Percentiles rank a stretch among this genome's conserved stretches.
Conservation (phyloP, 2,113 vertebrate genomes). For the Salvelinus sp. region DNA sequence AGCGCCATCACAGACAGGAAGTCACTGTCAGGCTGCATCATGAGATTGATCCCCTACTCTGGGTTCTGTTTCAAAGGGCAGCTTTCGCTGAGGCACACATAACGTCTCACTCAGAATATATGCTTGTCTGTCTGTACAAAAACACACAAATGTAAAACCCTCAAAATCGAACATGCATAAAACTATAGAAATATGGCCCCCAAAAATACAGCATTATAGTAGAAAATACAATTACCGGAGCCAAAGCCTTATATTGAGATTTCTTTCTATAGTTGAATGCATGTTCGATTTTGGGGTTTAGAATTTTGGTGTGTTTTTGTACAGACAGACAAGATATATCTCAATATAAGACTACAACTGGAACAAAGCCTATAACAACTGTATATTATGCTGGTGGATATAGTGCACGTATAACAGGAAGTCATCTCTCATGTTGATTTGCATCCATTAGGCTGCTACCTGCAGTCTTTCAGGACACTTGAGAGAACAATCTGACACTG, state of each 20-base stretch:
- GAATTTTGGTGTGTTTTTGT: too few relatives aligned
- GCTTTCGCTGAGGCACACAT: background rate
- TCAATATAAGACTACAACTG: background rate
- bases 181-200: too few relatives aligned
- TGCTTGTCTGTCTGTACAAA: background rate
- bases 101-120: background rate
- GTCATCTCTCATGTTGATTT: slow-evolving; percentile 16
- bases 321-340: background rate
- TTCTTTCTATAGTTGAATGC: too few relatives aligned
- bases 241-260: background rate
- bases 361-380: background rate
- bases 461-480: slow-evolving; percentile 19
- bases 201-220: background rate
- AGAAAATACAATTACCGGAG: slow-evolving; percentile 4
- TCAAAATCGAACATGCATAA: background rate
- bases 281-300: too few relatives aligned
- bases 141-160: background rate
- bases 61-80: slow-evolving; percentile 17
- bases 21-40: slow-evolving; percentile 61
- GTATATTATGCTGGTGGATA: background rate
- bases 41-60: slow-evolving; percentile 41
- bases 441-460: slow-evolving; percentile 18
- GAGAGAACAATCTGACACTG: slow-evolving; percentile 34
- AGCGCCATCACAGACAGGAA: slow-evolving; percentile 57
- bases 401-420: slow-evolving; percentile 14